Evolutionary conservation across 2,888 invertebrate species (phyloP), one percentile per base, ranked within the genome.

Genomic region (Dryadula phaetusa): DNA sequence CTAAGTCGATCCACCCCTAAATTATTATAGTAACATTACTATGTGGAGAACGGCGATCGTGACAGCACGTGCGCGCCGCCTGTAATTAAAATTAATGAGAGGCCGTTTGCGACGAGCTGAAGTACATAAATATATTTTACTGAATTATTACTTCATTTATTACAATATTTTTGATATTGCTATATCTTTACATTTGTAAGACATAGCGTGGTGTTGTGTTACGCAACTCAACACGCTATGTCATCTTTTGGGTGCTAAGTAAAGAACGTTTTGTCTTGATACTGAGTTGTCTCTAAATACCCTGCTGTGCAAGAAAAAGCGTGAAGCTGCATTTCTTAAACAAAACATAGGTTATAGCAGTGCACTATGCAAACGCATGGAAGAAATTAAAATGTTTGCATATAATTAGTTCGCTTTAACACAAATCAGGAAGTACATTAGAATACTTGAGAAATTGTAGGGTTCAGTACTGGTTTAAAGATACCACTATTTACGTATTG

Each of bases 71-170:
- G 76, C 80, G 79, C 77, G 73, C 70, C 72, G 69, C 53, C 77
- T 76, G 82, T 82, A 86, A 85, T 87, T 86, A 86, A 84, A 85
- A 85, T 84, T 84, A 86, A 87, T 83, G 82, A 85, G 72, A 77
- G 52, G 22, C 49, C 42, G 53, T 62, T 53, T 73, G 72, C 42
- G 49, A 58, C 52, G 37, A 49, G 46, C 58, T 67, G 52, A 56
- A 52, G 44, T 52, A n/a, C 62, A 58, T 46, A 62, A 52, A 25
- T 54, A 32, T 28, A 37, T 54, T 32, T 32, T 20, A 14, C 34
- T 34, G 20, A 20, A 16, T 32, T 34, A 34, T 34, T 10, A 6
- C 34, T 32, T 34, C 12, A 34, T 37, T 34, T 14, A 56, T 1
- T 14, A 7, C 32, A 12, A 32, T 20, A 16, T 34, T 34, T 12